Evolutionary conservation across 2,888 invertebrate species (phyloP).

Genomic region (Stenodema calcarata): DNA sequence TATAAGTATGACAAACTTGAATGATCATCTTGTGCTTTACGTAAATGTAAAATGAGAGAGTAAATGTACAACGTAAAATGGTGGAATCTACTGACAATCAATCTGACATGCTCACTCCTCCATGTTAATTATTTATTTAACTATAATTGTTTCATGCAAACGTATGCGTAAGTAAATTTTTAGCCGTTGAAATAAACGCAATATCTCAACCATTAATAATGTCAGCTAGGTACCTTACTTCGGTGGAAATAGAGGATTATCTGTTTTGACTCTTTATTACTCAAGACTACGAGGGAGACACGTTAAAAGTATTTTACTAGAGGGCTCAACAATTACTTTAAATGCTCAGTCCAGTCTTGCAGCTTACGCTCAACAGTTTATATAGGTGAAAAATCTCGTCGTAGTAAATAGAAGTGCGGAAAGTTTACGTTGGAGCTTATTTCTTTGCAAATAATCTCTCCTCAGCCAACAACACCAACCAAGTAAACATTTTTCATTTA

Average conservation of each 20-base stretch:
- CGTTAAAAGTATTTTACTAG: background rate
- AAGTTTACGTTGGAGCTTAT: constrained; percentile 17
- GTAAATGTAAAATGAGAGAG: too few species aligned
- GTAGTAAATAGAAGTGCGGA: background rate
- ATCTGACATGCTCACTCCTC: too few species aligned
- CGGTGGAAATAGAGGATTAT: background rate
- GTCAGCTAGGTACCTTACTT: background rate
- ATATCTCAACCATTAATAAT: too few species aligned
- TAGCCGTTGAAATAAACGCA: too few species aligned
- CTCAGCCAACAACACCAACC: constrained; percentile 17
- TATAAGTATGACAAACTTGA: too few species aligned
- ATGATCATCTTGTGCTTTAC: too few species aligned
- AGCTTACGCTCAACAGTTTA: background rate
- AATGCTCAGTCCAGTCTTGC: background rate
- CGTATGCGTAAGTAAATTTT: too few species aligned
- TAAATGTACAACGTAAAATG: too few species aligned
- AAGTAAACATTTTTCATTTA: constrained; percentile 39
- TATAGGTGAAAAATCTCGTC: background rate
- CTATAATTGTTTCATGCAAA: too few species aligned
- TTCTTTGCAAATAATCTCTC: constrained; percentile 8
- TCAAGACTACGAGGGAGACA: background rate
- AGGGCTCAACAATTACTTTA: background rate
- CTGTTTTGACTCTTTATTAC: background rate
- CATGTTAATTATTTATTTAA: too few species aligned
- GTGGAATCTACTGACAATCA: too few species aligned